Evolutionary conservation across 1,140 invertebrate species (phyloP).

Genomic region (Fopius arisanus): DNA sequence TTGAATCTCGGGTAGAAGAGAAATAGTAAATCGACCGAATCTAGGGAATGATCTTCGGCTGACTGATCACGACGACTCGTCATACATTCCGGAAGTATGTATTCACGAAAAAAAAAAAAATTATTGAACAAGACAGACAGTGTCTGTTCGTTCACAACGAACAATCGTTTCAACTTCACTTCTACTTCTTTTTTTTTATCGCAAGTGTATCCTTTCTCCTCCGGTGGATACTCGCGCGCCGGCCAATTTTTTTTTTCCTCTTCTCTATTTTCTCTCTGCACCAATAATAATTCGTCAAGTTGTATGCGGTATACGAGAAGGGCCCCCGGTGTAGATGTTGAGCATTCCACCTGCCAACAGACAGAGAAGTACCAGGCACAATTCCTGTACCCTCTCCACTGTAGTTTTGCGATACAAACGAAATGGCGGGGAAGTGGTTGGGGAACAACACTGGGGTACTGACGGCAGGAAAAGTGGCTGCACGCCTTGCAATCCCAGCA

Average conservation of each 20-base stretch:
- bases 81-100: background rate
- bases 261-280: background rate
- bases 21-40: background rate
- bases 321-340: conserved; percentile 43
- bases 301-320: conserved; percentile 36
- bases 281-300: conserved; percentile 53
- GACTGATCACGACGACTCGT: background rate
- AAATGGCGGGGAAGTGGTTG: conserved; percentile 42
- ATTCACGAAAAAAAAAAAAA: background rate
- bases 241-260: no score
- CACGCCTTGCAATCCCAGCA: conserved; percentile 59
- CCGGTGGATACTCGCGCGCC: background rate
- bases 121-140: background rate
- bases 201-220: background rate
- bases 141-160: background rate
- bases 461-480: conserved; percentile 60
- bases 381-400: conserved; percentile 43
- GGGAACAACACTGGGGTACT: conserved; percentile 39
- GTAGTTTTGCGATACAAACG: conserved; percentile 31
- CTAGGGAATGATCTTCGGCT: background rate
- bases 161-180: background rate
- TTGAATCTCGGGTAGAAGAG: background rate
- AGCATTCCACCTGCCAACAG: conserved; percentile 60
- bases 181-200: background rate
- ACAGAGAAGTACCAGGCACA: conserved; percentile 42